Base-by-base conservation (phyloP, 1,140 invertebrate genomes). In the Heliconius congener region DNA sequence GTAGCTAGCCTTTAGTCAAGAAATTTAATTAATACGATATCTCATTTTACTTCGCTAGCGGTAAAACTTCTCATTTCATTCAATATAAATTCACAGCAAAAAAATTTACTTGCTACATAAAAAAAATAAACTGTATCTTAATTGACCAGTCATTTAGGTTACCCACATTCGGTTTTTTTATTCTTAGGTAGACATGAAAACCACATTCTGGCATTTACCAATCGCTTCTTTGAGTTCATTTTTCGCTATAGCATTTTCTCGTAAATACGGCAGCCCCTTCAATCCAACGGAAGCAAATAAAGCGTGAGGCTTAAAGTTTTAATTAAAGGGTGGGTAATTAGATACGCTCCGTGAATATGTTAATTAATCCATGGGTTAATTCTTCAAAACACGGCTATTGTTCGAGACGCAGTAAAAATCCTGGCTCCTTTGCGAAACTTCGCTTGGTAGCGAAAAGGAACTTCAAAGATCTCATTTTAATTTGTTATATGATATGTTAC, bases 321-420 rank as follows among this genome's bases (percentile, higher is more conserved):
- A 94, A 93, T 94, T 91, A 93, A 93, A 91, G 86, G 86, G 81
- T 83, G 81, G 83, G 91, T 93, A 92, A 93, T 94, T 93, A 93
- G 91, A 93, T 83, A 94, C 91, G 92, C 83, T 89, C 84, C 66
- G 85, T 90, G 91, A 88, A 88, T 89, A 93, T 91, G 91, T 91
- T 93, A 94, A 94, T 94, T 94, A 94, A 93, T 91, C 86, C 87
- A 88, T 86, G 87, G 85, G 82, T 90, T 91, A 91, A 93, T 91
- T 93, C 87, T 86, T 92, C 87, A 91, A 93, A 93, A 91, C 90
- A 89, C 82, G 79, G 78, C 90, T 82, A 94, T 94, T 94, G 91
- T 94, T 93, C 83, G 74, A 78, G 71, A 83, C 66, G 85, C 84
- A 82, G 83, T 93, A 91, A 94, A 93, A 91, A 92, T 88, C 83